Conservation (phyloP, 2,797 vertebrate species). For the Rhinogobio ventralis region DNA sequence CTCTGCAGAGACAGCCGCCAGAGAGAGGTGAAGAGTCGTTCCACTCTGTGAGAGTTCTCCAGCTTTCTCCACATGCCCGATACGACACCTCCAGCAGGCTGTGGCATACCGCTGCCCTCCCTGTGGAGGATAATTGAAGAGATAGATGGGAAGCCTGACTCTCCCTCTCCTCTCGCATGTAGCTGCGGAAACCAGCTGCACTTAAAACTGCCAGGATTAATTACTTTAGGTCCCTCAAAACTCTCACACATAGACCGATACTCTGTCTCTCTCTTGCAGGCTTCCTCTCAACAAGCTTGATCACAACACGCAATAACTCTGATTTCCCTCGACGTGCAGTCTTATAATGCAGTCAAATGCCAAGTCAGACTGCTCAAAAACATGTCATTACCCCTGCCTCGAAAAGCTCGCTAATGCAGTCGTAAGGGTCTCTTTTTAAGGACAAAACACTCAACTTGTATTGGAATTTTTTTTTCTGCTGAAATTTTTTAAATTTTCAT, state of each 20-base stretch:
- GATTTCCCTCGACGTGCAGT: conserved; percentile 47
- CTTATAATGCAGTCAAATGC: conserved; percentile 17
- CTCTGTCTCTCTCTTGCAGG: not conserved
- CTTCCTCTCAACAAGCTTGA: conserved; percentile 30
- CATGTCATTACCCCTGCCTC: conserved; percentile 22
- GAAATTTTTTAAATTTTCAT: not conserved
- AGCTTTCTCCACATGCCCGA: not conserved
- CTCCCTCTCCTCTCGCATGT: conserved; percentile 31
- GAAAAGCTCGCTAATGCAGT: conserved; percentile 24
- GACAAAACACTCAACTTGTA: conserved; percentile 11
- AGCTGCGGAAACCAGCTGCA: conserved; percentile 32
- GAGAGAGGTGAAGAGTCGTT: conserved; percentile 31
- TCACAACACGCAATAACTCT: conserved; percentile 17
- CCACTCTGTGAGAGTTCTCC: conserved; percentile 31
- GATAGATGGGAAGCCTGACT: conserved; percentile 24
- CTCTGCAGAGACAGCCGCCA: not conserved
- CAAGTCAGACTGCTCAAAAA: conserved; percentile 47
- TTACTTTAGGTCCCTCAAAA: conserved; percentile 45
- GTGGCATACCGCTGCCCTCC: conserved; percentile 6
- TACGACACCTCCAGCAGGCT: conserved; percentile 18
- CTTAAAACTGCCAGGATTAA: conserved; percentile 47
- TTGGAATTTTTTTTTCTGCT: not conserved
- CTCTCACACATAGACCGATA: conserved; percentile 11
- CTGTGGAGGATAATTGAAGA: conserved; percentile 35
- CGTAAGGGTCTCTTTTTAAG: not conserved